Evolutionary conservation across 2,797 vertebrate species (phyloP).

Genomic region (Sparidentex hasta): DNA sequence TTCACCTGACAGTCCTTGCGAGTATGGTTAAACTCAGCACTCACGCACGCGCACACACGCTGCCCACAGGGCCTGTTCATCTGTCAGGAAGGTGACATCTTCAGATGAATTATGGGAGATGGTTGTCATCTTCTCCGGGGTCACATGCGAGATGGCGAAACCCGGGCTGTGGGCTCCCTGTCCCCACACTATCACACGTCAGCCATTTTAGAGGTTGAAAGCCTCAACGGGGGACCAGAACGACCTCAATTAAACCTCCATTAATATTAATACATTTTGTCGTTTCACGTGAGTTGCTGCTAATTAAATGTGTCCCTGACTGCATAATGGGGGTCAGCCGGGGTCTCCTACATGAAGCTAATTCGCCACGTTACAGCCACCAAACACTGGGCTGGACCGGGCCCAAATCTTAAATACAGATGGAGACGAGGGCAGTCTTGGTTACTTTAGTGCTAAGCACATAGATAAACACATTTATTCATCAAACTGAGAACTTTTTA

Average conservation of each 20-base stretch:
- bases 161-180: conserved; percentile 55
- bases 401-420: conserved; percentile 61
- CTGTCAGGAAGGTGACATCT: conserved; percentile 80
- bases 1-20: conserved; percentile 22
- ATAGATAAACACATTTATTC: conserved; percentile 18
- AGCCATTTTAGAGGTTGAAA: conserved; percentile 84
- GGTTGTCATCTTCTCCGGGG: conserved; percentile 79
- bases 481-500: conserved; percentile 28
- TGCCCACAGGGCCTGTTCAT: conserved; percentile 72
- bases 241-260: conserved; percentile 85
- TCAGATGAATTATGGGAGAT: conserved; percentile 81
- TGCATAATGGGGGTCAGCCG: conserved; percentile 80
- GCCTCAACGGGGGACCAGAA: conserved; percentile 75
- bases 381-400: conserved; percentile 40
- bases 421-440: conserved; percentile 10
- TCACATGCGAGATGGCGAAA: conserved; percentile 73
- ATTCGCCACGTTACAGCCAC: conserved; percentile 73
- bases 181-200: conserved; percentile 75
- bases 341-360: conserved; percentile 76
- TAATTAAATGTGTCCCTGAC: conserved; percentile 84
- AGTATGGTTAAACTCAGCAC: conserved; percentile 29
- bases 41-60: conserved; percentile 37
- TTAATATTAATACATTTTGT: conserved; percentile 85
- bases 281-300: conserved; percentile 82
- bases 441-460: conserved; percentile 23